Evolutionary conservation across 37 sponge, comb jelly and placozoan species (phyloP).

Genomic region (Diacarnus erythraeanus): DNA sequence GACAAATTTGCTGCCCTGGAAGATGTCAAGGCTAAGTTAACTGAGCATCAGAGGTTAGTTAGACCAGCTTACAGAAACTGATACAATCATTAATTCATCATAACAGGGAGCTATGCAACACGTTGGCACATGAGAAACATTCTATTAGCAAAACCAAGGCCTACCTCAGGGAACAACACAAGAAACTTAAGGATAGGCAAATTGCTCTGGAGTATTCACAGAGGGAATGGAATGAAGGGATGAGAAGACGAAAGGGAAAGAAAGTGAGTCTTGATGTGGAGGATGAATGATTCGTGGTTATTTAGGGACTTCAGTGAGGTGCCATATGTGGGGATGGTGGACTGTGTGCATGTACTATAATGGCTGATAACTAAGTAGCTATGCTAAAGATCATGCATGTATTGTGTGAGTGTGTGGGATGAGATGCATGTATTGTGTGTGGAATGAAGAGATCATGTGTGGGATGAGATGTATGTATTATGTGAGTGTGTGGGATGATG

Average conservation of each 20-base stretch:
- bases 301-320: background rate
- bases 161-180: constrained; percentile 29
- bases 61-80: no score
- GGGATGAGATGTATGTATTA: no score
- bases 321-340: background rate
- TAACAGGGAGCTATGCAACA: constrained; percentile 10
- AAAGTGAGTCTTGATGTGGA: background rate
- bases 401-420: background rate
- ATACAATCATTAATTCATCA: no score
- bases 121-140: constrained; percentile 1
- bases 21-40: background rate
- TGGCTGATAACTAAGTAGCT: background rate
- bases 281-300: background rate
- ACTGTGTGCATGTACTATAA: background rate
- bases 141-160: constrained; percentile 16
- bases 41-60: constrained; percentile 6
- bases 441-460: no score
- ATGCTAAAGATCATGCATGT: background rate
- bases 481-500: no score
- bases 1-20: constrained; percentile 1
- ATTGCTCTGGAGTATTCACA: constrained; percentile 19
- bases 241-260: background rate
- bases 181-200: constrained; percentile 9
- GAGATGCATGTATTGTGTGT: background rate
- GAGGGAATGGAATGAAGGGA: background rate